Conservation (phyloP, 2,888 invertebrate species). For the Eumacrocentrus americanus region DNA sequence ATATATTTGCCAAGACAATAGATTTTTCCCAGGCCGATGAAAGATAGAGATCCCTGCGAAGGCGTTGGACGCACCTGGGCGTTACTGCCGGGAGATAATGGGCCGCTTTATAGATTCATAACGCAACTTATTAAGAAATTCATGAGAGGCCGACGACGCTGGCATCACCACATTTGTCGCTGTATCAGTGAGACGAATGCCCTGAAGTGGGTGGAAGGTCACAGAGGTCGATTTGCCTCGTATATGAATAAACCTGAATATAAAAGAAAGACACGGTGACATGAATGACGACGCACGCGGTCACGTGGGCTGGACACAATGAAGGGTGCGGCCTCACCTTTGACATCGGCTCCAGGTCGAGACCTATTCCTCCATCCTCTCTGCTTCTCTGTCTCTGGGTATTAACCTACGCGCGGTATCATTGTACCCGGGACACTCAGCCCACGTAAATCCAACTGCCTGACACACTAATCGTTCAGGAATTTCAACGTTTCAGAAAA, state of each 20-base stretch:
- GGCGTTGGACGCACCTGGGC: constrained; percentile 32
- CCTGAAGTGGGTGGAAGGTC: constrained; percentile 26
- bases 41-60: neutral
- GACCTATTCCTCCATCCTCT: constrained; percentile 50
- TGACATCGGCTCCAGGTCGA: constrained; percentile 53
- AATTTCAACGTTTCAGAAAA: constrained; percentile 2
- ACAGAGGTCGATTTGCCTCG: constrained; percentile 2
- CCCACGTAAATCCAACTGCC: constrained; percentile 8
- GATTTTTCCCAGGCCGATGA: neutral
- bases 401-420: constrained; percentile 10
- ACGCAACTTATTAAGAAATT: constrained; percentile 42
- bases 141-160: constrained; percentile 33
- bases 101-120: constrained; percentile 41
- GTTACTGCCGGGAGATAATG: constrained; percentile 14
- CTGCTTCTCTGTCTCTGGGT: constrained; percentile 11
- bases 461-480: constrained; percentile 15
- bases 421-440: constrained; percentile 1
- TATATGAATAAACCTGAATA: neutral
- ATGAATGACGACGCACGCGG: constrained; percentile 52
- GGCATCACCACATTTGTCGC: constrained; percentile 1
- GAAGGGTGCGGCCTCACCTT: constrained; percentile 60
- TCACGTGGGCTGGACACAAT: constrained; percentile 60
- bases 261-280: constrained; percentile 44
- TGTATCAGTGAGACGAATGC: constrained; percentile 30
- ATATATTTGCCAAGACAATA: neutral